Base-by-base conservation (phyloP, 2,113 vertebrate genomes). In the Chlorocebus sabaeus region DNA sequence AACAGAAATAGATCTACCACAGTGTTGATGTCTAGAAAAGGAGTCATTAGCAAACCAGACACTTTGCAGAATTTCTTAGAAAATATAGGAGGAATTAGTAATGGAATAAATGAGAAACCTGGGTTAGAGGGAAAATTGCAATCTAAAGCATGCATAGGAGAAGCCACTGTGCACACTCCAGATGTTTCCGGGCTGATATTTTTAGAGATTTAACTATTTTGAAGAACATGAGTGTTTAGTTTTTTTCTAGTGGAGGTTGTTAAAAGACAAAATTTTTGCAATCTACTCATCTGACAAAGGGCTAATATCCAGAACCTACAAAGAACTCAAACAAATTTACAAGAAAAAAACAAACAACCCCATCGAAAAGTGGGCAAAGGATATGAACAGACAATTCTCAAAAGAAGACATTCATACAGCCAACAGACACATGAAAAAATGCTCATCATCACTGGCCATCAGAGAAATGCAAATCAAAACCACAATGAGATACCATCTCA, bases 61-160 rank as follows among this genome's bases (percentile, higher is more conserved):
- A 73, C 22, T 70, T 82, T 94, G 48, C 73, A 27, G 13, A 64
- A 48, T 92, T 72, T 86, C 45, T n/a, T 79, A 59, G 12, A 6
- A 79, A 68, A 55, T n/a, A 25, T 1, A 22, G 17, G 70, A 32
- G 45, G 17, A 91, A 40, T 1, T n/a, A 10, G 7, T 6, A 50
- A 57, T 55, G 8, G 45, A 84, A 45, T 88, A 85, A 64, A 55
- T 18, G 25, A 17, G 9, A 73, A 83, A 81, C 1, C 14, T 20
- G 0, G 0, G 5, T 25, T 14, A 61, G 20, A 70, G 30, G 27
- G 35, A 84, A 85, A 87, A 43, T 0, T 2, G 0, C 9, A 57
- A 45, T 16, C 9, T 72, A 32, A 43, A 84, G 10, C 30, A 83
- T 59, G 17, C 16, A 27, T 3, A n/a, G 14, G 8, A 55, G 43